phyloP scores from a whole-genome alignment of 2,113 vertebrate species.

The Pagrus major region DNA sequence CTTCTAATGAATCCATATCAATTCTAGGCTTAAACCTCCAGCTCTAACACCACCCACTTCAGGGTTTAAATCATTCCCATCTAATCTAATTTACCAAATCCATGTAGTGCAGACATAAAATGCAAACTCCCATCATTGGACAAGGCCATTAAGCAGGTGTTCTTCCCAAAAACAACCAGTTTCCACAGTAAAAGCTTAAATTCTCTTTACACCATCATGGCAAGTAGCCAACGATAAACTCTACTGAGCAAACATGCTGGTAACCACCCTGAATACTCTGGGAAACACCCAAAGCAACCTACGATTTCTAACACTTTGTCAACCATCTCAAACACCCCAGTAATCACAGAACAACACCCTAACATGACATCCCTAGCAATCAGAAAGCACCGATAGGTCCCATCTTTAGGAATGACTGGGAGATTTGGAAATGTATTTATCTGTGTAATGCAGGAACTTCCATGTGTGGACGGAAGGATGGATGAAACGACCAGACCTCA shows the following conservation, averaged over 20 bases:
- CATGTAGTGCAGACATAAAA: no score
- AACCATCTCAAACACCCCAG: neutral
- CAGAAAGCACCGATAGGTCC: no score
- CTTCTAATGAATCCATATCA: no score
- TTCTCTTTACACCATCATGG: neutral
- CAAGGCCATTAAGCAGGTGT: no score
- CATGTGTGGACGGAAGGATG: slow-evolving; percentile 23
- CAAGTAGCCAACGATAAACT: no score
- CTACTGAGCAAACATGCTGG: neutral
- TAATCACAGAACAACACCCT: neutral
- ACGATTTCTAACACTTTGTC: neutral
- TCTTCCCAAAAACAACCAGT: no score
- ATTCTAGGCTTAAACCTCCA: no score
- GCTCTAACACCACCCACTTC: no score
- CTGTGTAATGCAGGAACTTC: slow-evolving; percentile 20
- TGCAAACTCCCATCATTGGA: neutral
- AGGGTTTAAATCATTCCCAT: no score
- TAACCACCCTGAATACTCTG: neutral
- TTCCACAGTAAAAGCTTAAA: neutral
- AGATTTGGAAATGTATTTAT: neutral
- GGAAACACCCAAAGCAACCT: neutral
- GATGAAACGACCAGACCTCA: slow-evolving; percentile 21
- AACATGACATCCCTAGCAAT: neutral
- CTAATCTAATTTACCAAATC: no score
- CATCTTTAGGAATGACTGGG: neutral